Evolutionary conservation across 1,140 invertebrate species (phyloP).

Genomic region (Neoseiulus cucumeris): DNA sequence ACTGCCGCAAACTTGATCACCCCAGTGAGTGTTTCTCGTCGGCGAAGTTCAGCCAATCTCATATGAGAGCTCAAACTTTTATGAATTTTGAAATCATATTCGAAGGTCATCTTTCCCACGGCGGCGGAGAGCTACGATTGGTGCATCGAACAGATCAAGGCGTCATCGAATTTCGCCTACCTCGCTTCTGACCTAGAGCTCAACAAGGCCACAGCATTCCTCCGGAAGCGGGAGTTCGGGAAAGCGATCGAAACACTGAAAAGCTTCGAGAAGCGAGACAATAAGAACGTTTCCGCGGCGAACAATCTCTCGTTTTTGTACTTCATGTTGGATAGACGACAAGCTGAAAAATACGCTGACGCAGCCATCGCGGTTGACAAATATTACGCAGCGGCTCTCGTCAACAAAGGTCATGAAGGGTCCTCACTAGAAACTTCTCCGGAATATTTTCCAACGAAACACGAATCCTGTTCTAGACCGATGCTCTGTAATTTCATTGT

Average conservation of each 20-base stretch:
- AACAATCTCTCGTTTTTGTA: conserved; percentile 82
- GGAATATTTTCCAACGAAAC: no score
- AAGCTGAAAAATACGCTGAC: conserved; percentile 31
- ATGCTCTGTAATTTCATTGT: no score
- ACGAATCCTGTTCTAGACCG: no score
- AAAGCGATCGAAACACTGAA: conserved; percentile 61
- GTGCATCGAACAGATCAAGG: conserved; percentile 55
- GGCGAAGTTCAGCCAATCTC: neutral
- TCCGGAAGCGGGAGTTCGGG: conserved; percentile 60
- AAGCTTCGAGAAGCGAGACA: conserved; percentile 66
- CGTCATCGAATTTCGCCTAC: conserved; percentile 44
- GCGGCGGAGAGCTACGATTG: conserved; percentile 36
- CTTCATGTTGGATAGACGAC: conserved; percentile 22
- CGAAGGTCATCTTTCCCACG: neutral
- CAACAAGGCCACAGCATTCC: conserved; percentile 71
- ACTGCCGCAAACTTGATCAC: conserved; percentile 80
- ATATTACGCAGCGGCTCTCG: conserved; percentile 59
- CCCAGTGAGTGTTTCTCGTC: conserved; percentile 50
- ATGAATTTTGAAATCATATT: neutral
- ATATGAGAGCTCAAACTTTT: neutral
- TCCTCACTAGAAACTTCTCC: no score
- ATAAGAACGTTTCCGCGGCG: conserved; percentile 55
- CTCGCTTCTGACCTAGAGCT: conserved; percentile 75
- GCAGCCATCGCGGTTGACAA: conserved; percentile 50
- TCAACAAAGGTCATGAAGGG: conserved; percentile 55